These are phyloP conservation scores for Larimichthys crocea DNA, from an alignment of 2,113 vertebrate genomes.

Conservation along the genomic window DNA sequence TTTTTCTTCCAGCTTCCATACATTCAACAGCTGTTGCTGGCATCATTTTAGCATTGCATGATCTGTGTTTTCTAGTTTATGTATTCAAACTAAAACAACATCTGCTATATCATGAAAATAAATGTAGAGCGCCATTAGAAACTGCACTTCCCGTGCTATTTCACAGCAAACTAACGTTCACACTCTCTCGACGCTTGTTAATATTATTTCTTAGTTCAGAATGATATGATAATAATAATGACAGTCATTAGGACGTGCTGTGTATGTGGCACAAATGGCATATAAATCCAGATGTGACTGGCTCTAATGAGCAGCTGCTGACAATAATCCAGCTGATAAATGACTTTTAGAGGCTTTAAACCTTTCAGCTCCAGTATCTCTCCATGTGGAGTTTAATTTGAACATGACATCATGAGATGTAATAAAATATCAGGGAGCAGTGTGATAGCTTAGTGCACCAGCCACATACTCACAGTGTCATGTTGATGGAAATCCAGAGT, in stretches of 20 bases:
- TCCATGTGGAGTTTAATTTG: constrained; percentile 61
- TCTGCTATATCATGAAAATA: constrained; percentile 5
- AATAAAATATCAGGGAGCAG: constrained; percentile 66
- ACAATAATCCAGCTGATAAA: constrained; percentile 77
- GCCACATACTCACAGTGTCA: constrained; percentile 33
- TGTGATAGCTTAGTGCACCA: constrained; percentile 39
- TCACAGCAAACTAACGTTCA: constrained; percentile 38
- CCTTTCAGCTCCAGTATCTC: constrained; percentile 51
- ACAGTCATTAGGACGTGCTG: constrained; percentile 51
- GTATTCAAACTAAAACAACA: constrained; percentile 4
- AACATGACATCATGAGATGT: constrained; percentile 69
- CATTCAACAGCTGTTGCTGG: background rate
- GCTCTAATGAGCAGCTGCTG: constrained; percentile 77
- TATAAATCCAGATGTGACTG: constrained; percentile 77
- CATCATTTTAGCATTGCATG: background rate
- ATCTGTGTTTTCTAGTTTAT: constrained; percentile 24
- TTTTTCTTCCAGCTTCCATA: background rate
- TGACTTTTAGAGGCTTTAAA: constrained; percentile 72
- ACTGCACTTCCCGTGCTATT: constrained; percentile 14
- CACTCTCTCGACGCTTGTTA: constrained; percentile 15
- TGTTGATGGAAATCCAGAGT: constrained; percentile 46
- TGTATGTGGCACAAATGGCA: constrained; percentile 72
- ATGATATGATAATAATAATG: constrained; percentile 47
- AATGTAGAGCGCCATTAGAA: background rate
- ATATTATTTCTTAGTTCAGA: constrained; percentile 36